Base-by-base conservation (phyloP, 2,797 vertebrate genomes). In the Cottoperca gobio region DNA sequence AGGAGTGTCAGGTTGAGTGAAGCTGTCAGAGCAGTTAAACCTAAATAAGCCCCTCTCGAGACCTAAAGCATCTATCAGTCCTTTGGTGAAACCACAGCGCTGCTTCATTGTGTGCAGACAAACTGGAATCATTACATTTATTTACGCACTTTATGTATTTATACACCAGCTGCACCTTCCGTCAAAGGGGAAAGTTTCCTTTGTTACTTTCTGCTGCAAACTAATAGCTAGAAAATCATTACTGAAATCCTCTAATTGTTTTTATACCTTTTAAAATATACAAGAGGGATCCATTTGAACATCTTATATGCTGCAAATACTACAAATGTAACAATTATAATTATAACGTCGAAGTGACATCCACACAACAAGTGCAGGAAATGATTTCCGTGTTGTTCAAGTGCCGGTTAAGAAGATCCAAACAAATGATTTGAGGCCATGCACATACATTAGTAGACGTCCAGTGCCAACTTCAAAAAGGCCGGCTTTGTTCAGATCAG, bases 1-100 rank as follows among this genome's bases (percentile, higher is more conserved):
- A 67, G 26, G 57, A 66, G 69, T 82, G 91, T 84, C 86, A 83
- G 76, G 81, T 35, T 82, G 87, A 92, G 89, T 88, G 83, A 87
- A 85, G 68, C 80, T 86, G 77, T 89, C 82, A 87, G 62, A 62
- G 72, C 17, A 12, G 37, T 59, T 49, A 53, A 64, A 57, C 67
- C 42, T 73, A 84, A 87, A 82, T 69, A 70, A 71, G 50, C 57
- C 66, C 52, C 71, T 71, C 61, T 66, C 14, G 54, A 70, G 40
- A 72, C 68, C 61, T 69, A 26, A 81, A 80, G 62, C 68, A 73
- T 55, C 52, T 35, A 46, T 73, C 58, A 53, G 55, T 39, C 28
- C 49, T 55, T 40, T n/a, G 39, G 14, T 63, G 24, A 75, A 77
- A 57, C 28, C 54, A 50, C n/a, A 50, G 17, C 42, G 23, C 35